Evolutionary conservation across 1,140 invertebrate species (phyloP).

Genomic region (Macrobrachium rosenbergii): DNA sequence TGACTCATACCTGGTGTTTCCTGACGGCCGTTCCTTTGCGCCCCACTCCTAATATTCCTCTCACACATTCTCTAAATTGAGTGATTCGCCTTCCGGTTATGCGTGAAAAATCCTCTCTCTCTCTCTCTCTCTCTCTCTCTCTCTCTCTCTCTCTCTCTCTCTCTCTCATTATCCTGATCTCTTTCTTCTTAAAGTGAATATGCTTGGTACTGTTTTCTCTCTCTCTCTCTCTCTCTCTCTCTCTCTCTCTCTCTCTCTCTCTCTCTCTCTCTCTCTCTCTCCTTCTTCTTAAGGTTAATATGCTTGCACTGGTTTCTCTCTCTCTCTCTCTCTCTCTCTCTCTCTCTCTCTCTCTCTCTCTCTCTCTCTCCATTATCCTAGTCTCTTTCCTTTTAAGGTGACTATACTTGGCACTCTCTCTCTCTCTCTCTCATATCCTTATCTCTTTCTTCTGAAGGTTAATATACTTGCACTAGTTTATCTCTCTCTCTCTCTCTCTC

Average conservation of each 20-base stretch:
- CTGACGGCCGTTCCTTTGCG: not conserved
- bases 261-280: not conserved
- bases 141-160: not conserved
- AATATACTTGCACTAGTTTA: no score
- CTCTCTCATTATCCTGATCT: not conserved
- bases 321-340: not conserved
- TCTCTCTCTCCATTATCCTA: no score
- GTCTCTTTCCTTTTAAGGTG: no score
- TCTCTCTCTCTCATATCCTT: no score
- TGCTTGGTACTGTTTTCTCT: not conserved
- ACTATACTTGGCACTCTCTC: no score
- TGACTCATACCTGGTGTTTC: not conserved
- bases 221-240: not conserved
- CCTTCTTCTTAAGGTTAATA: no score
- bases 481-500: no score
- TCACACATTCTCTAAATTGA: not conserved
- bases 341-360: not conserved
- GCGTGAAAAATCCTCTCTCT: not conserved
- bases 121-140: not conserved
- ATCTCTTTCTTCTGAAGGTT: no score
- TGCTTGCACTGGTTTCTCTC: no score
- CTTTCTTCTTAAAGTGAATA: not conserved
- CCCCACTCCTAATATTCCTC: not conserved
- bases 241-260: not conserved
- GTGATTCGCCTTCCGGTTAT: not conserved